Base-by-base conservation (phyloP, 2,888 invertebrate genomes). In the Diplazon laetatorius region DNA sequence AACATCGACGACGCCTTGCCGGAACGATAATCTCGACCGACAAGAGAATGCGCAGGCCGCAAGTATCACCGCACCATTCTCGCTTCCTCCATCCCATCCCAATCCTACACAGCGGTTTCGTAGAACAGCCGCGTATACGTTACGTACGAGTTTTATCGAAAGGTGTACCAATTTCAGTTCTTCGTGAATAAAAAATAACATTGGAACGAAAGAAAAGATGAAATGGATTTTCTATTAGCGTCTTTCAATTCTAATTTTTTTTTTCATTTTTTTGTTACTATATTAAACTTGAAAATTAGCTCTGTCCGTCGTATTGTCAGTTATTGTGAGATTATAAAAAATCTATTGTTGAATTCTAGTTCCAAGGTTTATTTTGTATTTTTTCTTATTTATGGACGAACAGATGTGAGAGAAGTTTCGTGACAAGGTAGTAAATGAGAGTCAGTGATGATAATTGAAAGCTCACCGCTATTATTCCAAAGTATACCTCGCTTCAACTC, bases 21-120 rank as follows among this genome's bases (percentile, higher is more conserved):
- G 25, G 55, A 63, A 62, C 63, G 52, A 72, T 72, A 63, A 72
- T 72, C 62, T 48, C 57, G 22, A 59, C 57, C 69, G 70, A 70
- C 59, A 70, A 59, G 63, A 55, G 50, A 63, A 55, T 55, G 44
- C 46, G 50, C 35, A 55, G 30, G 22, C 62, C 50, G 20, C 63
- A 46, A 72, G 39, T 46, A 71, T 63, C 62, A 63, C 52, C 55
- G 63, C 62, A 25, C 18, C 60, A 39, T 60, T 39, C 46, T 35
- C 48, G 14, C 25, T 48, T 63, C 55, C 62, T 25, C 46, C 18
- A 39, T 55, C 55, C 30, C 55, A 55, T 55, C 35, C 55, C 68
- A 46, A 44, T 52, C 14, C 14, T n/a, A n/a, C n/a, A 6, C 14
- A 16, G 71, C 35, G 44, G 35, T 71, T 25, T 20, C 8, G 42